Base-by-base conservation (phyloP, 2,113 vertebrate genomes). In the Noctilio leporinus region DNA sequence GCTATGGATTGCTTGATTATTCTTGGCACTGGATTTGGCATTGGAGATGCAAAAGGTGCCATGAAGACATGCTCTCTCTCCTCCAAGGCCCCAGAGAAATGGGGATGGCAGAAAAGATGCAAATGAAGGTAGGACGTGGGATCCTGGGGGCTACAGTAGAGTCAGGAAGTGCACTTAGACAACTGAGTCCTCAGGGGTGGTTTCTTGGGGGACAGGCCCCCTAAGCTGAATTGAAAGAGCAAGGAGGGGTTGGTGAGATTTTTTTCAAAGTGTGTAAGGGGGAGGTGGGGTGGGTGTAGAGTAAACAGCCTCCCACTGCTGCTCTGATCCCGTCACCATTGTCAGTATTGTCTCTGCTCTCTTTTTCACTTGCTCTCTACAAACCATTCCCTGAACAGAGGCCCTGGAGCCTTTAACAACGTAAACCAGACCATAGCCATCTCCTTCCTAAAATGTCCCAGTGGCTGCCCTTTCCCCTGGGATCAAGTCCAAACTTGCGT, bases 241-340 rank as follows among this genome's bases (percentile, higher is more conserved):
- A 26, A 19, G 45, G 35, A 64, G 26, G 11, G 0, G 2, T 73
- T 62, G 49, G 65, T 67, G 53, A 82, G 70, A 35, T 73, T 30
- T 33, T 40, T 33, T 45, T 10, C 12, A 64, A 69, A 6, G 17
- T 38, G 35, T 75, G 14, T 22, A 35, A 69, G 30, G 12, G 12
- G 43, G 22, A 59, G 40, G 12, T 0, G 1, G 59, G 40, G 16
- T 24, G 45, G 87, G 24, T 9, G 2, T 15, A 45, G 24, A 22
- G 1, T 10, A 9, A 15, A 28, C 12, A 43, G 65, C 49, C 30
- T 26, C 14, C 78, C 53, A 4, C 35, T 33, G 51, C 38, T 28
- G 24, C 75, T 70, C 12, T 14, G 0, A 0, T 17, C n/a, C 20
- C 17, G 2, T 16, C 19, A 28, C 62, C 7, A 7, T 15, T 0